Base-by-base conservation (phyloP, 1,140 invertebrate genomes). In the Archivesica marissinica region DNA sequence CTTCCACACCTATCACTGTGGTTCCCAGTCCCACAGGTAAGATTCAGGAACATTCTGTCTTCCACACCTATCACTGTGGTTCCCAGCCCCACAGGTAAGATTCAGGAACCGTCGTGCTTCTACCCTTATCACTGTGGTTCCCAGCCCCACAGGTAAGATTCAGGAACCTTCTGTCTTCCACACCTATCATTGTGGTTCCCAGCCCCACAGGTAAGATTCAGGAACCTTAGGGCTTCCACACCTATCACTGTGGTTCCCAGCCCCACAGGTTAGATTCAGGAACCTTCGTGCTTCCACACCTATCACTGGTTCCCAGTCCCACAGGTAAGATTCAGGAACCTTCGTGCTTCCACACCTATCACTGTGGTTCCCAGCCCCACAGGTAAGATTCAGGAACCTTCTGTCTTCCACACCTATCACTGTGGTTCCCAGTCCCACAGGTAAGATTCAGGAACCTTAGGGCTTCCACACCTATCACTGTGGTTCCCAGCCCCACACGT, bases 11-110 rank as follows among this genome's bases (percentile, higher is more conserved):
- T n/a, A n/a, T n/a, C n/a, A 66, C 35, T 35, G 52, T 77, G 20
- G 50, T 56, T 20, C 52, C 35, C 20, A 54, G 52, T 77, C 35
- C 33, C 1, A 35, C 47, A 11, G 30, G 30, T 75, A 11, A 35
- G 30, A 20, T 33, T n/a, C n/a, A n/a, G n/a, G n/a, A n/a, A n/a
- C n/a, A n/a, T n/a, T n/a, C n/a, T n/a, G n/a, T n/a, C n/a, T n/a
- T n/a, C n/a, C n/a, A n/a, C n/a, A n/a, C n/a, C n/a, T n/a, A n/a
- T n/a, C n/a, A n/a, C n/a, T n/a, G n/a, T n/a, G n/a, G n/a, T n/a
- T n/a, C n/a, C n/a, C n/a, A n/a, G n/a, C n/a, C n/a, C 91, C 13
- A 91, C 90, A 83, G 92, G 92, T 93, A 78, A 86, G 85, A n/a
- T n/a, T n/a, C n/a, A n/a, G n/a, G n/a, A n/a, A n/a, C n/a, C n/a